A percentile compares a stretch with the other conserved stretches of the same genome.
Conservation (phyloP, 2,888 invertebrate species). For the Alitta virens region DNA sequence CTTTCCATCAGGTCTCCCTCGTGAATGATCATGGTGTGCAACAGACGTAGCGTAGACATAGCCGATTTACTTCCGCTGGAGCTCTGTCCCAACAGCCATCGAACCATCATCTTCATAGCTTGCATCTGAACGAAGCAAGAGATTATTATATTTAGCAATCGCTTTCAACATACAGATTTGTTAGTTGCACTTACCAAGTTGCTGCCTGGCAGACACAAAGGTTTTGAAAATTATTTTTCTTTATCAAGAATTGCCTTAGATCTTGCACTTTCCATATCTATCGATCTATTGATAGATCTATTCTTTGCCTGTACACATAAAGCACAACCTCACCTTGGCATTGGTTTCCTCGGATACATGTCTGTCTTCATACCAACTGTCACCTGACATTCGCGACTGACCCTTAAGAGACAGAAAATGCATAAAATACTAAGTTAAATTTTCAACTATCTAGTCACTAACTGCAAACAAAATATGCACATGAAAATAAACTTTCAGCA, state of each 20-base stretch:
- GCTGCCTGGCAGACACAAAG: too few species aligned
- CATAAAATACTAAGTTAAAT: too few species aligned
- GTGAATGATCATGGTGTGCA: slow-evolving; percentile 89
- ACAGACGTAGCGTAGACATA: slow-evolving; percentile 79
- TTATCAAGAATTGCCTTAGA: too few species aligned
- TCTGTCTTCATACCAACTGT: slow-evolving; percentile 82
- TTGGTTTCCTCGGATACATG: slow-evolving; percentile 83
- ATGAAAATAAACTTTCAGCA: neutral
- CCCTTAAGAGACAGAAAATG: neutral
- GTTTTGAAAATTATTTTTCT: too few species aligned
- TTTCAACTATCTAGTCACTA: slow-evolving; percentile 33
- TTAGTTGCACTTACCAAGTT: too few species aligned
- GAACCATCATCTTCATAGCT: slow-evolving; percentile 92
- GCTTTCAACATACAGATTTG: too few species aligned
- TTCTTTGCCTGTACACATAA: too few species aligned
- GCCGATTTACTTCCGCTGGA: slow-evolving; percentile 46
- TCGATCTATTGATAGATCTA: too few species aligned
- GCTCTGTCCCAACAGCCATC: slow-evolving; percentile 90
- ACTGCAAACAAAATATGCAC: neutral
- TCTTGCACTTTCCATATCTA: too few species aligned
- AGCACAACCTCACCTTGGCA: slow-evolving; percentile 71
- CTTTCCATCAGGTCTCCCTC: slow-evolving; percentile 77
- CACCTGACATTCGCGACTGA: slow-evolving; percentile 46
- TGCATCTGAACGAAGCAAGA: slow-evolving; percentile 64
- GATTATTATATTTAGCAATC: too few species aligned